These are phyloP conservation scores for Crenichthys baileyi DNA, from an alignment of 2,797 vertebrate species.

Conservation along the genomic window DNA sequence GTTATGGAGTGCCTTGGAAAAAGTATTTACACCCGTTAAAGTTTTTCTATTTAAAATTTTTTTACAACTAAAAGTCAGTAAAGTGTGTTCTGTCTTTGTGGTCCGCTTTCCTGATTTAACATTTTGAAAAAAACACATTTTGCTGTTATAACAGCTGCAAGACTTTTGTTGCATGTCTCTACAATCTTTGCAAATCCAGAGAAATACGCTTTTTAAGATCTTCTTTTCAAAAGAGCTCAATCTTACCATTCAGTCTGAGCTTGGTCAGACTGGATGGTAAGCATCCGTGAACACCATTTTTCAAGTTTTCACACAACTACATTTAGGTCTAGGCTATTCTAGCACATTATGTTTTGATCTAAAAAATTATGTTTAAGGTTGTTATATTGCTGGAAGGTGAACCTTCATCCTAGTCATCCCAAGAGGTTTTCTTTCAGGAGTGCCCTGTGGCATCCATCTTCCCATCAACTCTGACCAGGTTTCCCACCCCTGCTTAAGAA, in stretches of 20 bases:
- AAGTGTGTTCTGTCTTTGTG: neutral
- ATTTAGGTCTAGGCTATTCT: neutral
- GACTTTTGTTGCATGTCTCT: neutral
- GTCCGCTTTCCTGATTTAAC: no score
- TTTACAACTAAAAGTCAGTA: neutral
- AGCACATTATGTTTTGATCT: neutral
- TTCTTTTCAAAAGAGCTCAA: neutral
- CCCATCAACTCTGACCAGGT: neutral
- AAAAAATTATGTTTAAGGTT: neutral
- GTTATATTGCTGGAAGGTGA: neutral
- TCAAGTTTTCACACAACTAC: no score
- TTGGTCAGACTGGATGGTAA: no score
- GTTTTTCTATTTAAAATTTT: neutral
- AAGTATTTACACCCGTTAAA: neutral
- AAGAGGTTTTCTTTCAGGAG: neutral
- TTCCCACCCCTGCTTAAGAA: neutral
- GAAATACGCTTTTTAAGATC: neutral
- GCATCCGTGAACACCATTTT: neutral
- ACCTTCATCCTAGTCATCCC: neutral
- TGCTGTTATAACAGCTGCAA: neutral
- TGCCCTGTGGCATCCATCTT: neutral
- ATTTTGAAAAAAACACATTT: neutral
- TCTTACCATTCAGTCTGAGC: no score
- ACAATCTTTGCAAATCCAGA: neutral
- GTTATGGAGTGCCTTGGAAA: constrained; percentile 13